Base-by-base conservation (phyloP, 1,140 invertebrate genomes). In the Neodiprion virginianus region DNA sequence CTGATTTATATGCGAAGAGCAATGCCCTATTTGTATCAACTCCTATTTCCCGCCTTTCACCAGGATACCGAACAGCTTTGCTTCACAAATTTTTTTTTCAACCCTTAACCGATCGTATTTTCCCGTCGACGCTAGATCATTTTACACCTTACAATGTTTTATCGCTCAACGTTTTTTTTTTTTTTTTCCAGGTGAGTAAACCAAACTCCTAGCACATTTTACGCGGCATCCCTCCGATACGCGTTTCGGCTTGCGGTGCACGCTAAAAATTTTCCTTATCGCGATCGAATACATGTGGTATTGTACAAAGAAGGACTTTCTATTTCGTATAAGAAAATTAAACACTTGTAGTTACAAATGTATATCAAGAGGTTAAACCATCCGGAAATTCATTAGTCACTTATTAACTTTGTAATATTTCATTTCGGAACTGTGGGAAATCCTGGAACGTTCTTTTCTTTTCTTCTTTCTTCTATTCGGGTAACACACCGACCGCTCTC, bases 1-100 rank as follows among this genome's bases (percentile, higher is more conserved):
- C 84, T 87, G 84, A 87, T 86, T 86, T 86, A 85, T 83, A 80
- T 72, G 21, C 71, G 69, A 76, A 75, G 81, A 78, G 79, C 84
- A 81, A 83, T 85, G 84, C 75, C 80, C 81, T 83, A 81, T 84
- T 83, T 81, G 79, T 76, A 80, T 78, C 69, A 28, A n/a, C 67
- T 72, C 73, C 69, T 72, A 69, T 72, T 72, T 71, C 67, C 73
- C 49, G 49, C 73, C n/a, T 23, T 40, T 40, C 28, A 40, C 2
- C 28, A 40, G 28, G 28, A 40, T 40, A 40, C 28, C 28, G 28
- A 40, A 40, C 28, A 40, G 28, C 28, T 40, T 40, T 40, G 28
- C 28, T 5, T 47, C 48, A 48, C 28, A 47, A 71, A 0, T 23
- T 23, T 40, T 40, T 40, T 23, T 40, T 40, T 40, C 28, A 40